Evolutionary conservation across 2,888 invertebrate species (phyloP).

Genomic region (Trilocha varians): DNA sequence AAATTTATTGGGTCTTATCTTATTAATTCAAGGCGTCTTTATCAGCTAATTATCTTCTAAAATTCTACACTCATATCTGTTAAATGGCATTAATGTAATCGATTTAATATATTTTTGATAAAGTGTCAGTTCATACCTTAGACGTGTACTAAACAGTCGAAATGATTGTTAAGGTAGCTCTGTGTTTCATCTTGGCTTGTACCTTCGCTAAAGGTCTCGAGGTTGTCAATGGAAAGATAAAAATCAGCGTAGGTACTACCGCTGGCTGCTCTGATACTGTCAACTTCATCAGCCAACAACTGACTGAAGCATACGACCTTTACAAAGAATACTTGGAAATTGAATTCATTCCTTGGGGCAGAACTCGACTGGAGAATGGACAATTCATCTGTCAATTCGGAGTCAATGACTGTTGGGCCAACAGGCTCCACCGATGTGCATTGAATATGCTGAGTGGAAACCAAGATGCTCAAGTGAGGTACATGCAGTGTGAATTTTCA

Average conservation of each 20-base stretch:
- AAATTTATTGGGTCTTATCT: background rate
- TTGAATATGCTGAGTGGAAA: conserved; percentile 35
- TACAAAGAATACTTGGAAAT: conserved; percentile 45
- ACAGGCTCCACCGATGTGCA: conserved; percentile 52
- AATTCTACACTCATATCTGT: background rate
- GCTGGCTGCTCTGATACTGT: conserved; percentile 48
- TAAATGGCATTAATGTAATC: conserved; percentile 8
- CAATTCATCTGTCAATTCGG: conserved; percentile 41
- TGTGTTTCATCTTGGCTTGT: conserved; percentile 16
- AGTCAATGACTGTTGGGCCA: conserved; percentile 51
- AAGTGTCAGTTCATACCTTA: conserved; percentile 14
- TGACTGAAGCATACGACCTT: conserved; percentile 33
- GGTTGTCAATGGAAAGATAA: conserved; percentile 43
- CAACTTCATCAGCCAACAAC: conserved; percentile 32
- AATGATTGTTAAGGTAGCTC: conserved; percentile 19
- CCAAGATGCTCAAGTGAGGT: conserved; percentile 41
- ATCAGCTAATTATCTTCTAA: background rate
- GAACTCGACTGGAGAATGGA: conserved; percentile 31
- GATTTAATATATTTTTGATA: conserved; percentile 9
- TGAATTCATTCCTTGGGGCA: conserved; percentile 61
- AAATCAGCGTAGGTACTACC: conserved; percentile 43
- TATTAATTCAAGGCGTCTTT: background rate
- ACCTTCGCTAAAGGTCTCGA: conserved; percentile 21
- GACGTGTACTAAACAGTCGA: conserved; percentile 12
- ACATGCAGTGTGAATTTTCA: conserved; percentile 54